Percentiles rank a stretch among this genome's conserved stretches.
These are phyloP conservation scores for Philypnodon macrostomus DNA, from an alignment of 2,797 vertebrate genomes.

Conservation along the genomic window DNA sequence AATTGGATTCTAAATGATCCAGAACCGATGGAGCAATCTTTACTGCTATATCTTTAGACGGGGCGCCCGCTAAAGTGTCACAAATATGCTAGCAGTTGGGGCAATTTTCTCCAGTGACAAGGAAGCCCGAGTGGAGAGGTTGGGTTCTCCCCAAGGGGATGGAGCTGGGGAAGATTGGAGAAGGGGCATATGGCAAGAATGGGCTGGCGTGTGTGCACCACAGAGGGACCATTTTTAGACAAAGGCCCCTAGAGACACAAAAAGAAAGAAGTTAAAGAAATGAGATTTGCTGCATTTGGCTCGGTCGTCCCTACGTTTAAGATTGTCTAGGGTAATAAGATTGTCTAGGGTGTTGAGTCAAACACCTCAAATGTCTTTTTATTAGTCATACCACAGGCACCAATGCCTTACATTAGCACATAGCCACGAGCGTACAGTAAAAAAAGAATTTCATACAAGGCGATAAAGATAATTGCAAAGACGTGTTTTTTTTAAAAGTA, in stretches of 20 bases:
- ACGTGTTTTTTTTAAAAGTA: slow-evolving; percentile 16
- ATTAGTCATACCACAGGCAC: slow-evolving; percentile 34
- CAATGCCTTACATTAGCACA: slow-evolving; percentile 16
- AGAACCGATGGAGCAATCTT: slow-evolving; percentile 78
- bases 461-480: slow-evolving; percentile 4
- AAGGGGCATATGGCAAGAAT: slow-evolving; percentile 57
- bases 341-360: slow-evolving; percentile 36
- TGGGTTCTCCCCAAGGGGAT: slow-evolving; percentile 56
- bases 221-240: slow-evolving; percentile 58
- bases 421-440: slow-evolving; percentile 3
- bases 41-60: slow-evolving; percentile 67
- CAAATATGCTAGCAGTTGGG: slow-evolving; percentile 61
- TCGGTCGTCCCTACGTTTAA: slow-evolving; percentile 29
- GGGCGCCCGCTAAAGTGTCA: slow-evolving; percentile 69
- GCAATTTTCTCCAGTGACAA: slow-evolving; percentile 66
- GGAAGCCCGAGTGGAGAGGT: slow-evolving; percentile 49
- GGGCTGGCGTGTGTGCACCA: slow-evolving; percentile 45
- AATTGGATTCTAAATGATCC: slow-evolving; percentile 84
- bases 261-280: slow-evolving; percentile 44
- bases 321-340: slow-evolving; percentile 42
- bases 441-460: slow-evolving; percentile 19
- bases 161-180: slow-evolving; percentile 62
- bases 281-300: slow-evolving; percentile 53
- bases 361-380: slow-evolving; percentile 36
- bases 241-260: slow-evolving; percentile 54